Conservation (phyloP, 2,888 invertebrate genomes). For the Phaonia tiefii region DNA sequence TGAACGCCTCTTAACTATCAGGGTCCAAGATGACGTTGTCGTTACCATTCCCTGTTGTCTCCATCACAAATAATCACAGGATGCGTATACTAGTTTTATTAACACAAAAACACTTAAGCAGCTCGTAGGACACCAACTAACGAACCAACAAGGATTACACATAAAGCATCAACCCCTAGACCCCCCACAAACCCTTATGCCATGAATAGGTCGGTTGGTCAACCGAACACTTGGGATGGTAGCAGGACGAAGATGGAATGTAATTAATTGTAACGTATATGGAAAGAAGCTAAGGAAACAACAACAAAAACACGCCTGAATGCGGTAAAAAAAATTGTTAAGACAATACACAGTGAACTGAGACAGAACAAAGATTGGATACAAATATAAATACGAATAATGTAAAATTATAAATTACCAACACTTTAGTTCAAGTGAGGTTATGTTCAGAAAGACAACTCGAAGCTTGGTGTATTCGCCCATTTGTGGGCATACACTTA, state of each 20-base stretch:
- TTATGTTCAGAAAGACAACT: no score
- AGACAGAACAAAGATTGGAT: no score
- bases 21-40: neutral
- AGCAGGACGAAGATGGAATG: conserved; percentile 26
- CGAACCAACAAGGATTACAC: conserved; percentile 4
- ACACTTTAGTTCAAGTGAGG: no score
- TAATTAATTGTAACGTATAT: conserved; percentile 53
- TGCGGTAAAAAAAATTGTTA: conserved; percentile 14
- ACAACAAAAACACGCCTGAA: neutral
- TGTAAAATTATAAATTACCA: no score
- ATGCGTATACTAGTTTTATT: conserved; percentile 30
- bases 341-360: conserved; percentile 15
- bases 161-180: conserved; percentile 12
- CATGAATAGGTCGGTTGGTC: conserved; percentile 55
- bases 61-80: neutral
- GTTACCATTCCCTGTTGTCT: neutral
- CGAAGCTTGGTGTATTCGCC: no score
- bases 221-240: conserved; percentile 28
- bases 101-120: conserved; percentile 51
- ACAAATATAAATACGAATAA: no score
- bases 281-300: conserved; percentile 6
- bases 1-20: conserved; percentile 53
- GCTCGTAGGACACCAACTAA: conserved; percentile 29
- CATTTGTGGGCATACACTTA: no score
- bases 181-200: no score